phyloP scores from a whole-genome alignment of 2,888 invertebrate genomes.

The Acronicta alni region DNA sequence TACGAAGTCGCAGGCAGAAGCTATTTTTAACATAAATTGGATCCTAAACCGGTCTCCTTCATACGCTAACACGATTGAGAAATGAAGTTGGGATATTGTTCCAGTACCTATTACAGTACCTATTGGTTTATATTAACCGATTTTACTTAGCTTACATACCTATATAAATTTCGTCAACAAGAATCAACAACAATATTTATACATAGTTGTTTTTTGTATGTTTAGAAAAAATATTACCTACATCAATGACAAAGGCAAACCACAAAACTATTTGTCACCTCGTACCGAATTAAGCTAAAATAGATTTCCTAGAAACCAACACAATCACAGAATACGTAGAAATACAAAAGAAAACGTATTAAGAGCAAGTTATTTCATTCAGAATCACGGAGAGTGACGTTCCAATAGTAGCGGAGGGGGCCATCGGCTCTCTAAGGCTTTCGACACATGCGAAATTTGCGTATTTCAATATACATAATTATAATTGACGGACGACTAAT shows the following conservation, averaged over 20 bases:
- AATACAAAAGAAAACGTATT: constrained; percentile 30
- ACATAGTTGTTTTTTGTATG: not conserved
- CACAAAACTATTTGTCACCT: constrained; percentile 2
- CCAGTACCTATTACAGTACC: too few species aligned
- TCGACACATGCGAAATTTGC: not conserved
- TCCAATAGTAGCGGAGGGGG: constrained; percentile 13
- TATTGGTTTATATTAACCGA: too few species aligned
- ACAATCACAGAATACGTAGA: constrained; percentile 9
- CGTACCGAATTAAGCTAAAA: not conserved
- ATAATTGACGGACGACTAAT: too few species aligned
- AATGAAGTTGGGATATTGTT: too few species aligned
- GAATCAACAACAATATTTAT: too few species aligned
- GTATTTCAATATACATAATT: not conserved
- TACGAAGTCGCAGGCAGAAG: too few species aligned
- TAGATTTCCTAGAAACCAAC: not conserved
- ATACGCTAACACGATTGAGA: too few species aligned
- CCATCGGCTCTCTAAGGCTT: constrained; percentile 8
- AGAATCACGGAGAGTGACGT: constrained; percentile 25
- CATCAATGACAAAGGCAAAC: not conserved
- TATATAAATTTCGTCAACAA: too few species aligned
- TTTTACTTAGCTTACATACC: too few species aligned
- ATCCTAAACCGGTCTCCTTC: too few species aligned
- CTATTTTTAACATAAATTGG: too few species aligned
- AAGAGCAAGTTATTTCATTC: constrained; percentile 36
- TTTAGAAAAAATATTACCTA: not conserved